phyloP scores from a whole-genome alignment of 2,888 invertebrate species.

The Megaustenia siamemsis region DNA sequence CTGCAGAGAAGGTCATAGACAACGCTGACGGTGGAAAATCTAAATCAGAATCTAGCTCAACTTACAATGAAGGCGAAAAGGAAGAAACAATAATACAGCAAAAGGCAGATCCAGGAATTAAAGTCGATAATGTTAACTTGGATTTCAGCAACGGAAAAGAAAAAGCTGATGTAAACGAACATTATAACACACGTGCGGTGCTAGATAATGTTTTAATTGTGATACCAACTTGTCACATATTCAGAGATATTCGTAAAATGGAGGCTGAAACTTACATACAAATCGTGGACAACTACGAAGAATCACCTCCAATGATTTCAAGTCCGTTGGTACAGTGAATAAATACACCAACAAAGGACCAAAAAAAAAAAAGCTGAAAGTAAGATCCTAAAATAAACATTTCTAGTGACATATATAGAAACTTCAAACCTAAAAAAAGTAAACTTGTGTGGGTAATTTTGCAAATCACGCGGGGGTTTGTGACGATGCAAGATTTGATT shows the following conservation, averaged over 20 bases:
- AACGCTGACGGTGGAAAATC: background rate
- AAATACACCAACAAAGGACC: background rate
- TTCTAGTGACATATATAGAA: no score
- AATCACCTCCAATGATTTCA: conserved; percentile 41
- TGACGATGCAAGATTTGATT: no score
- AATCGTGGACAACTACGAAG: conserved; percentile 49
- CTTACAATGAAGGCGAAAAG: no score
- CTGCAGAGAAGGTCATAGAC: background rate
- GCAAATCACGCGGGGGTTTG: no score
- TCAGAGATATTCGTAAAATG: conserved; percentile 39
- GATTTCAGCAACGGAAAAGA: background rate
- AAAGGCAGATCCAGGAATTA: background rate
- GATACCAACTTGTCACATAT: conserved; percentile 38
- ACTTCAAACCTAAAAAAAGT: no score
- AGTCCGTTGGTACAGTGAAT: conserved; percentile 28
- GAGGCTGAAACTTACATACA: conserved; percentile 41
- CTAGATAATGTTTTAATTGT: conserved; percentile 34
- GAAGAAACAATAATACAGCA: background rate
- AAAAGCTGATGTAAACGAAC: background rate
- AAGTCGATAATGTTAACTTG: background rate
- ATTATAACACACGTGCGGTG: background rate
- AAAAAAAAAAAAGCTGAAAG: background rate
- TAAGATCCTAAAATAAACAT: background rate
- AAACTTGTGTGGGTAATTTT: no score
- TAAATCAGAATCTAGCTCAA: background rate